A percentile compares a stretch with the other conserved stretches of the same genome.
Conservation (phyloP, 2,113 vertebrate genomes). For the Festucalex cinctus region DNA sequence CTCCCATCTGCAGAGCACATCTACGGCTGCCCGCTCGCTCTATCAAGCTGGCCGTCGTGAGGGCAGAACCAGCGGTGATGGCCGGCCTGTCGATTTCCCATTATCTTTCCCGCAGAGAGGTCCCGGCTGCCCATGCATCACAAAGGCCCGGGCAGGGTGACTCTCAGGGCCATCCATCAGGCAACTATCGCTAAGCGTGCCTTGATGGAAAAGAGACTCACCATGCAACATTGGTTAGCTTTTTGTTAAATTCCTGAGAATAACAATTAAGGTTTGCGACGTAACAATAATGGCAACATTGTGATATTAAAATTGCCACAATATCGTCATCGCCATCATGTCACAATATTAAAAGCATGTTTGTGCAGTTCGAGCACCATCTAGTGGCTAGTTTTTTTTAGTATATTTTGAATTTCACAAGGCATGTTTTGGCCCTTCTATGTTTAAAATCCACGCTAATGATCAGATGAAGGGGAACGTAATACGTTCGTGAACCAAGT, state of each 20-base stretch:
- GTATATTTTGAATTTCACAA: too few species aligned
- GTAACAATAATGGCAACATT: too few species aligned
- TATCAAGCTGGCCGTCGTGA: constrained; percentile 68
- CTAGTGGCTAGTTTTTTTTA: too few species aligned
- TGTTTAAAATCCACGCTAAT: too few species aligned
- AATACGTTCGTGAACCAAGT: too few species aligned
- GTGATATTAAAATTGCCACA: too few species aligned
- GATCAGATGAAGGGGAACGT: too few species aligned
- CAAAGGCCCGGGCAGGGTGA: constrained; percentile 54
- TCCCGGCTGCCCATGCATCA: constrained; percentile 76
- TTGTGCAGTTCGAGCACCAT: too few species aligned
- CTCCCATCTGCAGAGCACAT: constrained; percentile 64
- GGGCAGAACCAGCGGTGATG: constrained; percentile 68
- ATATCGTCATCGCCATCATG: too few species aligned
- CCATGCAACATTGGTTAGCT: not conserved
- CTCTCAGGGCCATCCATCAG: constrained; percentile 56
- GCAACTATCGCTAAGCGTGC: constrained; percentile 25
- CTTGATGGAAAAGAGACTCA: not conserved
- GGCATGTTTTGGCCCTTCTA: too few species aligned
- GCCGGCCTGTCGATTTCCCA: constrained; percentile 80
- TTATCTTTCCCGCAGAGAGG: constrained; percentile 76
- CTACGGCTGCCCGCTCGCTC: constrained; percentile 66
- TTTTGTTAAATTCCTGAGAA: not conserved
- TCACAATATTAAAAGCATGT: too few species aligned
- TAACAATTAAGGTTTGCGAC: too few species aligned